phyloP scores from a whole-genome alignment of 2,797 vertebrate genomes.

The Dromococcyx pavoninus region DNA sequence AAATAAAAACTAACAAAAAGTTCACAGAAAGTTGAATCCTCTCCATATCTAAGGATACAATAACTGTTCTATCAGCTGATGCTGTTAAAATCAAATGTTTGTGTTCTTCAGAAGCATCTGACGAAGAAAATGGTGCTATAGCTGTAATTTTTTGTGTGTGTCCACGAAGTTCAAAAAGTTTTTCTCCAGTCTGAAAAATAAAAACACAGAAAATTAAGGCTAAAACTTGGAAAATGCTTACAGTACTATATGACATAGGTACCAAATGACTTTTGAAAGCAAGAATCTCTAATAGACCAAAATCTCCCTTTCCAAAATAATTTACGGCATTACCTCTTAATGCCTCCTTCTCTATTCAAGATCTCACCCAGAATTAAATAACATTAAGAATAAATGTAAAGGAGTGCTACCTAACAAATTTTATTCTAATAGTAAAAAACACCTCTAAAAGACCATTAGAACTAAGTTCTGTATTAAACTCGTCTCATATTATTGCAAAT shows the following conservation, averaged over 20 bases:
- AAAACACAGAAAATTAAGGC: background rate
- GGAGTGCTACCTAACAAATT: background rate
- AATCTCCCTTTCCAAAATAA: background rate
- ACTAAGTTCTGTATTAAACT: background rate
- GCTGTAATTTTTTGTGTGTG: constrained; percentile 95
- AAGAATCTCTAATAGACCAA: background rate
- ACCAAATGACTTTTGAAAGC: background rate
- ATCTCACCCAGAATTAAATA: background rate
- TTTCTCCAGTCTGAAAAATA: constrained; percentile 88
- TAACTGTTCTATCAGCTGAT: constrained; percentile 91
- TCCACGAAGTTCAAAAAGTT: constrained; percentile 86
- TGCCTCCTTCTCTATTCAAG: background rate
- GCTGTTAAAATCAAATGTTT: constrained; percentile 85
- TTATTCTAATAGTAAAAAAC: background rate
- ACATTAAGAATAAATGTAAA: background rate
- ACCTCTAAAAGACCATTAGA: background rate
- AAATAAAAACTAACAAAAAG: background rate
- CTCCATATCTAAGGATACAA: constrained; percentile 85
- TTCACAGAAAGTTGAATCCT: background rate
- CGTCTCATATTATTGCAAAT: background rate
- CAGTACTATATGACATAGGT: background rate
- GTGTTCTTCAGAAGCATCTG: constrained; percentile 63
- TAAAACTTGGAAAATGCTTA: background rate
- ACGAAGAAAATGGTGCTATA: constrained; percentile 78
- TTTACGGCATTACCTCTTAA: background rate